Evolutionary conservation across 2,797 vertebrate genomes (phyloP).

Genomic region (Spea hammondii): DNA sequence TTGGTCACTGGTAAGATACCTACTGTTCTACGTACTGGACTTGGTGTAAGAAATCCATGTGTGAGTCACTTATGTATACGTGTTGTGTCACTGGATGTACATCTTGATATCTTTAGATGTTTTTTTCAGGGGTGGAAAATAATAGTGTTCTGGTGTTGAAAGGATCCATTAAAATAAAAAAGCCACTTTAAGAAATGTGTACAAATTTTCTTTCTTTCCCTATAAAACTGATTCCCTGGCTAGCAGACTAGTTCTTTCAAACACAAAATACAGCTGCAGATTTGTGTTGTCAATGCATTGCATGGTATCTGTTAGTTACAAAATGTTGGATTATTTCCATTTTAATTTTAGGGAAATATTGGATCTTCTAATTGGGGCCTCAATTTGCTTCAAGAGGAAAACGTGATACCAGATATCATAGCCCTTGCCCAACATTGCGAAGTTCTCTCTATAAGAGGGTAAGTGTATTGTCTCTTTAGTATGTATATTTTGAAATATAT

Average conservation of each 20-base stretch:
- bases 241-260: no score
- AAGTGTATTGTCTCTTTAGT: slow-evolving; percentile 55
- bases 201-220: slow-evolving; percentile 33
- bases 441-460: slow-evolving; percentile 95
- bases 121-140: no score
- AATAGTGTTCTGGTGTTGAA: no score
- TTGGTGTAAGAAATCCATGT: no score
- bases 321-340: neutral
- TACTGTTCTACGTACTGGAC: no score
- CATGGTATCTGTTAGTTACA: no score
- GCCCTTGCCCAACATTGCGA: slow-evolving; percentile 90
- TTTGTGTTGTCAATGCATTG: no score
- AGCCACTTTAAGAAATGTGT: neutral
- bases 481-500: neutral
- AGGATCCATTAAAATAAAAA: neutral
- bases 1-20: slow-evolving; percentile 89
- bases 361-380: slow-evolving; percentile 98
- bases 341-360: slow-evolving; percentile 84
- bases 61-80: no score
- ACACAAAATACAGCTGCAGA: no score
- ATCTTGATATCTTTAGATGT: no score
- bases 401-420: slow-evolving; percentile 93
- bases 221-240: no score
- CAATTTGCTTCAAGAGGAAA: slow-evolving; percentile 96
- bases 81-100: no score